Conservation (phyloP, 2,888 invertebrate genomes). For the Helicoverpa assulta region DNA sequence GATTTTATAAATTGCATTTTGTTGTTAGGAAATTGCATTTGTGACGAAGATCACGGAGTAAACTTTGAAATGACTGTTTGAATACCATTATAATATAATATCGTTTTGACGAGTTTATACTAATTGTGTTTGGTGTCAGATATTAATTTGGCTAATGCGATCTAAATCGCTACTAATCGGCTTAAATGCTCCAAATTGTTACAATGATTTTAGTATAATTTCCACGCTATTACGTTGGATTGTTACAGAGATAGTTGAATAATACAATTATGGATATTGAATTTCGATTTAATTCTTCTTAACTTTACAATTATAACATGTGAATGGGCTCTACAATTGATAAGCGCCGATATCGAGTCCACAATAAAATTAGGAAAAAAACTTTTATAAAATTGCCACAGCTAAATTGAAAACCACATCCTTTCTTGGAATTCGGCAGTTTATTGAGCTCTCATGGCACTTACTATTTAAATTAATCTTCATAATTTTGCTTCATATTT, state of each 20-base stretch:
- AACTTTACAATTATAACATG: too few relatives aligned
- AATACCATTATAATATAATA: slow-evolving; percentile 21
- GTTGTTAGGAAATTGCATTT: slow-evolving; percentile 30
- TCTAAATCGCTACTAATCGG: slow-evolving; percentile 28
- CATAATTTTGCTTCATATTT: too few relatives aligned
- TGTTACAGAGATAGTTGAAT: slow-evolving; percentile 7
- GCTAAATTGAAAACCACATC: too few relatives aligned
- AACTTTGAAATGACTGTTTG: slow-evolving; percentile 18
- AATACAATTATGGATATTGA: neutral
- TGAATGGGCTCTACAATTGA: too few relatives aligned
- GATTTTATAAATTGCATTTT: slow-evolving; percentile 20
- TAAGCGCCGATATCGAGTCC: too few relatives aligned
- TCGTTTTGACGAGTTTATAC: slow-evolving; percentile 24
- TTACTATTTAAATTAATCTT: too few relatives aligned
- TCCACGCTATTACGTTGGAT: slow-evolving; percentile 3
- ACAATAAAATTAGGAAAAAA: too few relatives aligned
- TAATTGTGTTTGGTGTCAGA: slow-evolving; percentile 24
- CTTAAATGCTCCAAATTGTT: slow-evolving; percentile 37
- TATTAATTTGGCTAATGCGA: slow-evolving; percentile 39
- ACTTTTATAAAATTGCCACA: too few relatives aligned
- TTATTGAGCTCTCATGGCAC: too few relatives aligned
- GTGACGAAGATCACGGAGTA: neutral
- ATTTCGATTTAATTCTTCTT: too few relatives aligned
- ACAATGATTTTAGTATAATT: slow-evolving; percentile 26
- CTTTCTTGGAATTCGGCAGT: too few relatives aligned